phyloP scores from a whole-genome alignment of 2,113 vertebrate genomes.

The Erinaceus europaeus region DNA sequence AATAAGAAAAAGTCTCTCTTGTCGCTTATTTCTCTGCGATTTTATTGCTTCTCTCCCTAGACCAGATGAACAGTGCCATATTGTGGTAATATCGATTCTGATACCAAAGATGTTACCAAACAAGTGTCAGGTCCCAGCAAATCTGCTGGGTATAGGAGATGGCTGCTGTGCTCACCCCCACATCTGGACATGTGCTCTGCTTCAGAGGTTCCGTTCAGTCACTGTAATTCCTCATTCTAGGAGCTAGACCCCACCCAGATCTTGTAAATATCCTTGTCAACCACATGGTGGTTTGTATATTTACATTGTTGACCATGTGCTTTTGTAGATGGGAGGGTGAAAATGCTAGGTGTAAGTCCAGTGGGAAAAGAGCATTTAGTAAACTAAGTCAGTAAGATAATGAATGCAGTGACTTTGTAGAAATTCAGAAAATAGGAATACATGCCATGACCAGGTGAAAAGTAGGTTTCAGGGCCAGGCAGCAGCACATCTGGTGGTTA shows the following conservation, averaged over 20 bases:
- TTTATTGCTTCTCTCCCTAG: slow-evolving; percentile 60
- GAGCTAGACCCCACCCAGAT: slow-evolving; percentile 11
- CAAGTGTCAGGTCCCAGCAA: not conserved
- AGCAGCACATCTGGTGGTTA: too few relatives aligned
- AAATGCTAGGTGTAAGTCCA: not conserved
- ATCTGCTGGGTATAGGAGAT: not conserved
- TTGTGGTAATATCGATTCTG: slow-evolving; percentile 3
- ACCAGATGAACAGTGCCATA: slow-evolving; percentile 20
- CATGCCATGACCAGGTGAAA: slow-evolving; percentile 12
- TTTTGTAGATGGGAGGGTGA: slow-evolving; percentile 14
- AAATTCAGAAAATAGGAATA: slow-evolving; percentile 39
- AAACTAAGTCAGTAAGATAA: slow-evolving; percentile 25
- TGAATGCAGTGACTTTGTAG: slow-evolving; percentile 25
- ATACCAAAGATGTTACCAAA: slow-evolving; percentile 17
- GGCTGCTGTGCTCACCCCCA: slow-evolving; percentile 25
- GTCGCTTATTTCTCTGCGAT: slow-evolving; percentile 45
- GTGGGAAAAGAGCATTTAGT: not conserved
- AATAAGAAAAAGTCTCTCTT: slow-evolving; percentile 31
- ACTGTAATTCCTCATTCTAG: slow-evolving; percentile 36
- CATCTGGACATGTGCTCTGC: slow-evolving; percentile 54
- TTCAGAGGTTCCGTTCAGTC: slow-evolving; percentile 48
- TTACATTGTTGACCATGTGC: not conserved
- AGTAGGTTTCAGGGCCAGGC: slow-evolving; percentile 32
- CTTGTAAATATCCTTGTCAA: slow-evolving; percentile 26
- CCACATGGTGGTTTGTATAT: slow-evolving; percentile 29